Base-by-base conservation (phyloP, 2,888 invertebrate species). In the Pollenia angustigena region DNA sequence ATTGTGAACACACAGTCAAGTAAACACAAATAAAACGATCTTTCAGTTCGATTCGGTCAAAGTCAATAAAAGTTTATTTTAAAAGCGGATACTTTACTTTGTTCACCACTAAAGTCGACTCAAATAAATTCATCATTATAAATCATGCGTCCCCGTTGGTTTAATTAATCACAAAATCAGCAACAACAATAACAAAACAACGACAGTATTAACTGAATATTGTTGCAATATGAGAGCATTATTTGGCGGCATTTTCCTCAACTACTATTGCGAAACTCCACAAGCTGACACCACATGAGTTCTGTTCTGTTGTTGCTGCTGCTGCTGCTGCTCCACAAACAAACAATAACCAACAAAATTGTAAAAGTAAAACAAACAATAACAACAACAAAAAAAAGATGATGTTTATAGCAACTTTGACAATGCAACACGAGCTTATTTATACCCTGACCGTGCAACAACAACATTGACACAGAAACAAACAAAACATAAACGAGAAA, bases 81-180 rank as follows among this genome's bases (percentile, higher is more conserved):
- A 71, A 72, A 74, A 83, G 86, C 86, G 76, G 81, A 84, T 68
- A 81, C 84, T 87, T 87, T 81, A 66, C 62, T 83, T 87, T 87
- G 84, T 81, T 83, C 75, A 60, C 54, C 40, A 62, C 81, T 68
- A 72, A 81, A 82, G 62, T 62, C 60, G 54, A 42, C 71, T 76
- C 72, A 92, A 91, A 91, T 92, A 92, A 92, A 92, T 92, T 92
- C 92, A 90, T 92, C 92, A 91, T 90, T 91, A 92, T 92, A 92
- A 92, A 91, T 92, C 91, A 92, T 92, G 91, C 89, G 89, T 90
- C 83, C 88, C 90, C 81, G 83, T 82, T 83, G 79, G 44, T 88
- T 88, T 88, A 88, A 88, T 88, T 88, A 88, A 88, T 88, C 87
- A 88, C 81, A 87, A 79, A 72, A 72, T 83, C 64, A 81, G 56